A percentile compares a stretch with the other conserved stretches of the same genome.
phyloP scores from a whole-genome alignment of 2,797 vertebrate genomes.

The Sparus aurata region DNA sequence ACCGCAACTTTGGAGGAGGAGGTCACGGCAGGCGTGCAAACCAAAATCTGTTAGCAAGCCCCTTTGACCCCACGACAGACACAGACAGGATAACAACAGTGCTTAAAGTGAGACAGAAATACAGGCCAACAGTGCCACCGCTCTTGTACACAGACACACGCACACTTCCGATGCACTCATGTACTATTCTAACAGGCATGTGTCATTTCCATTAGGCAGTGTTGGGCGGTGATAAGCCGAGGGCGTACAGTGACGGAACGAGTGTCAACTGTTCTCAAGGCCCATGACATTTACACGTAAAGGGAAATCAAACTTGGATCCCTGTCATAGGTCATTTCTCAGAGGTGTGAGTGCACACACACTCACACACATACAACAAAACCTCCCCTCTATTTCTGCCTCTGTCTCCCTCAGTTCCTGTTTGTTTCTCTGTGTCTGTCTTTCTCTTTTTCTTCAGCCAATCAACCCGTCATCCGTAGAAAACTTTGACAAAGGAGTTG shows the following conservation, averaged over 20 bases:
- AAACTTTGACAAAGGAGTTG: slow-evolving; percentile 62
- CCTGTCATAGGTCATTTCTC: slow-evolving; percentile 78
- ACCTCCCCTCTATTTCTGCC: background rate
- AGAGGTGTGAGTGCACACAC: slow-evolving; percentile 53
- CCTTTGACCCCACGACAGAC: slow-evolving; percentile 50
- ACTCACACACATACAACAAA: background rate
- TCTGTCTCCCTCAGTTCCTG: slow-evolving; percentile 24
- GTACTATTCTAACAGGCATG: slow-evolving; percentile 60
- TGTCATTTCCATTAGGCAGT: slow-evolving; percentile 74
- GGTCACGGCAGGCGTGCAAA: slow-evolving; percentile 41
- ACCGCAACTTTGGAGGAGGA: slow-evolving; percentile 16
- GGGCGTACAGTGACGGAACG: slow-evolving; percentile 71
- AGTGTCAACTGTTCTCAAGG: slow-evolving; percentile 78
- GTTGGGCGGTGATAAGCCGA: slow-evolving; percentile 70
- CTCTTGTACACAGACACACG: slow-evolving; percentile 10
- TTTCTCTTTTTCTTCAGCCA: slow-evolving; percentile 41
- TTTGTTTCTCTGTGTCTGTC: slow-evolving; percentile 51
- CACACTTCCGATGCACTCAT: slow-evolving; percentile 41
- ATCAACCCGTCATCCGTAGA: slow-evolving; percentile 73
- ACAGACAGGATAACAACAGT: slow-evolving; percentile 31
- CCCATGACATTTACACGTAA: slow-evolving; percentile 79
- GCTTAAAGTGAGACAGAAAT: slow-evolving; percentile 24
- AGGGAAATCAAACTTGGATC: slow-evolving; percentile 72
- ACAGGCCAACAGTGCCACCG: background rate
- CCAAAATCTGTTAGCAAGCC: slow-evolving; percentile 36